Base-by-base conservation (phyloP, 2,113 vertebrate species). In the Orycteropus afer region DNA sequence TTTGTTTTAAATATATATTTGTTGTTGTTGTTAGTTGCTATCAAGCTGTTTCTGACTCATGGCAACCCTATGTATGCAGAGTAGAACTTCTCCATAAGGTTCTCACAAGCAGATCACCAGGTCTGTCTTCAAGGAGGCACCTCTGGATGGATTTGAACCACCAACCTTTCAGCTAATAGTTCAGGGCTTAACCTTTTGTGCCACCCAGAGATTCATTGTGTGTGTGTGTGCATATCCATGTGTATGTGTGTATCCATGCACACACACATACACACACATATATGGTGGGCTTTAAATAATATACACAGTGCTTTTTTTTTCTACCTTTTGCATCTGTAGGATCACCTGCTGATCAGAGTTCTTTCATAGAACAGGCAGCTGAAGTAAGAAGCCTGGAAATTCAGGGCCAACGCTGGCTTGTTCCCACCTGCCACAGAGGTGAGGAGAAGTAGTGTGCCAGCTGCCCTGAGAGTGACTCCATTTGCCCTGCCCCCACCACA, bases 401-500 rank as follows among this genome's bases (percentile, higher is more conserved):
- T 49, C 27, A 5, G 55, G 57, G 88, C 82, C 90, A 91, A 87
- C 25, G 27, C 80, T 17, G 1, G 79, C 94, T 51, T 95, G 95
- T 93, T 77, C 59, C 82, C 78, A 94, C 92, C 95, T 77, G 96
- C 88, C 77, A 29, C 55, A 13, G 1, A 76, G 90, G 86, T 95
- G 93, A 94, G 18, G 29, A 45, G 20, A 42, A 67, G 49, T 53
- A 6, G 2, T 65, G 22, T 40, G 61, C 93, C 96, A 95, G 90
- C 74, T 92, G 95, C 95, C 95, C 94, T 13, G 85, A 69, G 34
- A 83, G 51, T 96, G 97, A 95, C 88, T 96, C 90, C 10, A 0
- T 76, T 25, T 6, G 63, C 88, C 77, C 84, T 57, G 40, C 84
- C 57, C 88, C 20, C 86, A 69, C 40, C 49, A 63, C 40, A 51